Percentiles rank a stretch among this genome's conserved stretches.
These are phyloP conservation scores for Ommatoiulus sabulosus DNA, from an alignment of 2,888 invertebrate species.

Conservation along the genomic window DNA sequence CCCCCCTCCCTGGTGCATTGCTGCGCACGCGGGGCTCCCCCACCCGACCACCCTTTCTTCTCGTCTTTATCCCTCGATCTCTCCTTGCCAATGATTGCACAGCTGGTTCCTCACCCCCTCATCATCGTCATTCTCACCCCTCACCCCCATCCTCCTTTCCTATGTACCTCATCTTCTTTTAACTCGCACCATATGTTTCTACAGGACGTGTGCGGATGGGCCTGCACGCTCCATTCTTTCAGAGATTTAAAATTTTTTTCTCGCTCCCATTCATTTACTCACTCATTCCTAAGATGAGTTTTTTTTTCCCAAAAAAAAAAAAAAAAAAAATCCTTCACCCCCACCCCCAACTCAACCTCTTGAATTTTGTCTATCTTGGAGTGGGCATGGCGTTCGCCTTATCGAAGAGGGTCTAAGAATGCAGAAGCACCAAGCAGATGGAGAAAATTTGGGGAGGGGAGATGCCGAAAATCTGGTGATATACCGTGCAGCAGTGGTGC, in stretches of 20 bases:
- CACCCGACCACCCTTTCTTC: constrained; percentile 27
- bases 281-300: constrained; percentile 28
- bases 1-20: neutral
- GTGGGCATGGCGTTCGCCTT: neutral
- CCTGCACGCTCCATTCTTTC: constrained; percentile 18
- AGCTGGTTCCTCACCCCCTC: constrained; percentile 51
- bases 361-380: constrained; percentile 14
- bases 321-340: neutral
- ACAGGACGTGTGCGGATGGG: constrained; percentile 21
- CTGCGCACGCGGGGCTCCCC: neutral
- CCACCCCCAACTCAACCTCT: constrained; percentile 23
- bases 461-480: constrained; percentile 2
- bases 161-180: constrained; percentile 45
- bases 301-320: neutral
- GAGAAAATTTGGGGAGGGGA: constrained; percentile 4
- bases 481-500: constrained; percentile 15
- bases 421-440: neutral
- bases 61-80: constrained; percentile 23
- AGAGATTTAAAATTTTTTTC: neutral
- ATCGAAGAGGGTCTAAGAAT: constrained; percentile 22
- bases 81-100: constrained; percentile 49
- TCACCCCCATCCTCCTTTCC: constrained; percentile 23
- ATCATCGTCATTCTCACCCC: constrained; percentile 44
- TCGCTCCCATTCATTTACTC: constrained; percentile 22
- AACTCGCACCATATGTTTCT: constrained; percentile 47